These are phyloP conservation scores for Protobothrops flavoviridis DNA, from an alignment of 2,113 vertebrate genomes.

Conservation along the genomic window DNA sequence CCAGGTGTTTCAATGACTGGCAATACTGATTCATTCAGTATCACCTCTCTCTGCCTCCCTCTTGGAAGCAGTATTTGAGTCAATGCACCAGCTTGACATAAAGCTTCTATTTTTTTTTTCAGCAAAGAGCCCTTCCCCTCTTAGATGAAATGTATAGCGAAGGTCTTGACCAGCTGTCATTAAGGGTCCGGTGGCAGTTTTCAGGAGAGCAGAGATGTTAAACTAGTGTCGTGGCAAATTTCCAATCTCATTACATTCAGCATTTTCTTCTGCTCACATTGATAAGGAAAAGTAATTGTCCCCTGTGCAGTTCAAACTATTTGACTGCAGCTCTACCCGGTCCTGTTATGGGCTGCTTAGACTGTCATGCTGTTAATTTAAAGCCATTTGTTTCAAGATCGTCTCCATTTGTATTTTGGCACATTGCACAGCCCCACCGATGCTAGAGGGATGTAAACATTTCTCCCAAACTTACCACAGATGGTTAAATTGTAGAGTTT, in stretches of 20 bases:
- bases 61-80: slow-evolving; percentile 5
- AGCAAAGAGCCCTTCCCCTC: slow-evolving; percentile 9
- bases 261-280: not conserved
- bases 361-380: not conserved
- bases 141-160: slow-evolving; percentile 19
- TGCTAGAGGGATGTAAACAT: not conserved
- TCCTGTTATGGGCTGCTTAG: not conserved
- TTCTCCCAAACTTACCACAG: not conserved
- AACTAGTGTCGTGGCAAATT: slow-evolving; percentile 12
- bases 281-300: slow-evolving; percentile 9
- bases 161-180: slow-evolving; percentile 32
- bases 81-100: not conserved
- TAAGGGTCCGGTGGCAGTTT: slow-evolving; percentile 22
- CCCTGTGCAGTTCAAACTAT: not conserved
- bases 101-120: not conserved
- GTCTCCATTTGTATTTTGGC: not conserved
- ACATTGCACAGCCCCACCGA: too few relatives aligned
- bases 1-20: slow-evolving; percentile 22
- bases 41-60: not conserved
- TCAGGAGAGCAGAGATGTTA: slow-evolving; percentile 17
- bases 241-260: slow-evolving; percentile 23
- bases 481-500: not conserved
- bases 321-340: not conserved
- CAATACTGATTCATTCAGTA: slow-evolving; percentile 23
- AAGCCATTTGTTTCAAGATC: not conserved